Evolutionary conservation across 2,888 invertebrate species (phyloP).

Genomic region (Glyphotaelius pellucidus): DNA sequence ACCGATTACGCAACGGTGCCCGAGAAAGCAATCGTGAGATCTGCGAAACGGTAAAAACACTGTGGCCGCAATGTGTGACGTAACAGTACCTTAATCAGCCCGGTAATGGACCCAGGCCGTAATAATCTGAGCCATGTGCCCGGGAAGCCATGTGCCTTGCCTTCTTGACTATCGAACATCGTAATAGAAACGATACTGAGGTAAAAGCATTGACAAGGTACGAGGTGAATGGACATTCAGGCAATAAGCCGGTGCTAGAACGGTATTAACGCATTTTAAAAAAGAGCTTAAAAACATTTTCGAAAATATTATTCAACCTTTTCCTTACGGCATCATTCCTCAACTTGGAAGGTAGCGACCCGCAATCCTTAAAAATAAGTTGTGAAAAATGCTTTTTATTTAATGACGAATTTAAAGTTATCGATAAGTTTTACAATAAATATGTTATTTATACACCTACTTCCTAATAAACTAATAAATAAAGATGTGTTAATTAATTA

Average conservation of each 20-base stretch:
- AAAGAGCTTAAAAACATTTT: too few relatives aligned
- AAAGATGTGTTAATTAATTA: too few relatives aligned
- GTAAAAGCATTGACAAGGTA: not conserved
- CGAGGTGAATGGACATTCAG: not conserved
- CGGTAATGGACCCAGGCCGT: slow-evolving; percentile 44
- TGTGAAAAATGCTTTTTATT: too few relatives aligned
- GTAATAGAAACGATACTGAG: not conserved
- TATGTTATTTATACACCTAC: too few relatives aligned
- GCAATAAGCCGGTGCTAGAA: not conserved
- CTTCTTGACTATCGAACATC: not conserved
- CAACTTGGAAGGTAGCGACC: too few relatives aligned
- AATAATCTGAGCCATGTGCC: slow-evolving; percentile 26
- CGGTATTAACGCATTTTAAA: too few relatives aligned
- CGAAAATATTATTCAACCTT: too few relatives aligned
- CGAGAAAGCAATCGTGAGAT: slow-evolving; percentile 56
- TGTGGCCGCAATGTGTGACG: slow-evolving; percentile 47
- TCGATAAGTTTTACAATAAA: too few relatives aligned
- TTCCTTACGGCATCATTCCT: too few relatives aligned
- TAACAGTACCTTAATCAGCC: slow-evolving; percentile 59
- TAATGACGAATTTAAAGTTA: too few relatives aligned
- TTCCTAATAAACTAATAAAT: too few relatives aligned
- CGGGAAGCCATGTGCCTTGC: not conserved
- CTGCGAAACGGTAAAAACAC: slow-evolving; percentile 56
- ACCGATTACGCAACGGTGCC: slow-evolving; percentile 55
- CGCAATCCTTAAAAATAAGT: too few relatives aligned